Conservation (phyloP, 2,797 vertebrate species). For the Rhinella marina region DNA sequence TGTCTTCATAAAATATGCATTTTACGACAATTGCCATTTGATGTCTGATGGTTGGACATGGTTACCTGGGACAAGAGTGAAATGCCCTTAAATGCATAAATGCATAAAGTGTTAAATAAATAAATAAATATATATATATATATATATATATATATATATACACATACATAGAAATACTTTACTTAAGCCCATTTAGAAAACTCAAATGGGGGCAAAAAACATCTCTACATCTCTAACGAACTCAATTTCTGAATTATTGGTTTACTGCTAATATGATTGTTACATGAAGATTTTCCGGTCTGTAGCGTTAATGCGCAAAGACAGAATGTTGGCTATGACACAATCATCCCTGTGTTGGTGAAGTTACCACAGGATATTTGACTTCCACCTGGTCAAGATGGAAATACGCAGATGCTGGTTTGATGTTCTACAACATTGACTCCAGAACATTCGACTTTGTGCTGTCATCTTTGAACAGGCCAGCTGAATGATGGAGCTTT, state of each 20-base stretch:
- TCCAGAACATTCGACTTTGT: conserved; percentile 35
- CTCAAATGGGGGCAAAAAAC: neutral
- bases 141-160: too few relatives aligned
- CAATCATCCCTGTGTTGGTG: conserved; percentile 43
- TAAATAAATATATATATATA: too few relatives aligned
- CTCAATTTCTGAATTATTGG: neutral
- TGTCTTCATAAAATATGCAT: too few relatives aligned
- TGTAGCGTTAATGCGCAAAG: conserved; percentile 50
- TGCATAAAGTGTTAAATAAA: too few relatives aligned
- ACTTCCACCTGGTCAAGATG: conserved; percentile 55
- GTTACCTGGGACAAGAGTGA: too few relatives aligned
- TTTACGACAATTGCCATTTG: too few relatives aligned
- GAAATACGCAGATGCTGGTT: conserved; percentile 53
- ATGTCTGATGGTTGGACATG: too few relatives aligned
- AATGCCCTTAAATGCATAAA: too few relatives aligned
- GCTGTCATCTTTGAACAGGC: conserved; percentile 42
- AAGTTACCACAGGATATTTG: conserved; percentile 54
- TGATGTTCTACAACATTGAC: conserved; percentile 54
- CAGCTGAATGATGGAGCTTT: conserved; percentile 39
- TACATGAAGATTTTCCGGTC: conserved; percentile 37
- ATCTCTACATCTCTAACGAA: neutral
- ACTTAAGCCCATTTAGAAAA: neutral
- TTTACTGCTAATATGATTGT: conserved; percentile 48
- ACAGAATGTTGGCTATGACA: conserved; percentile 55
- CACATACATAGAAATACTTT: too few relatives aligned